A percentile compares a stretch with the other conserved stretches of the same genome.
phyloP scores from a whole-genome alignment of 1,140 invertebrate genomes.

The Eufriesea mexicana region DNA sequence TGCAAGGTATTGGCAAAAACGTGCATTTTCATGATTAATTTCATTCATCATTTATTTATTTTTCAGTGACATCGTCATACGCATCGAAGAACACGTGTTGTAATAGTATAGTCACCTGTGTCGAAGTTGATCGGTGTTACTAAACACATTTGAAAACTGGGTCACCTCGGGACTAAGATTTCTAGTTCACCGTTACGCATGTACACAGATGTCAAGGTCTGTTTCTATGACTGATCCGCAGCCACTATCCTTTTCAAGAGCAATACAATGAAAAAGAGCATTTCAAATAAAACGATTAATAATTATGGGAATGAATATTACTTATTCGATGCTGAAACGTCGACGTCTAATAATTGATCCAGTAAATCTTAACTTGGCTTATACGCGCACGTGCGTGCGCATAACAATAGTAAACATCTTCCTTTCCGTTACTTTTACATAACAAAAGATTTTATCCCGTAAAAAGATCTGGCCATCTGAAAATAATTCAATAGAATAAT shows the following conservation, averaged over 20 bases:
- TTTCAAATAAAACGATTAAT: not conserved
- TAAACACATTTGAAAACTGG: conserved; percentile 9
- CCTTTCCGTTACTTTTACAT: too few species aligned
- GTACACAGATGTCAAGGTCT: conserved; percentile 21
- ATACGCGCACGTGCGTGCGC: not conserved
- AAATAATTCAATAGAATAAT: too few species aligned
- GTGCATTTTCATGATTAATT: too few species aligned
- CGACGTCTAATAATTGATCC: not conserved
- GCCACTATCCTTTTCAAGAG: too few species aligned
- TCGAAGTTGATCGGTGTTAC: not conserved
- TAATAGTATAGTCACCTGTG: conserved; percentile 8
- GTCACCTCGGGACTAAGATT: conserved; percentile 16
- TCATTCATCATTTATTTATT: not conserved
- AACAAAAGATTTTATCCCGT: too few species aligned
- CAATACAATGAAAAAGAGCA: not conserved
- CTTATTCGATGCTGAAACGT: not conserved
- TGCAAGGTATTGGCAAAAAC: not conserved
- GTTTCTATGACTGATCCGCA: not conserved
- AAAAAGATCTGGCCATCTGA: too few species aligned
- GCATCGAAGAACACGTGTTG: not conserved
- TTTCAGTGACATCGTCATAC: too few species aligned
- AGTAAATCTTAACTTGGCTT: too few species aligned
- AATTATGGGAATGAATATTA: not conserved
- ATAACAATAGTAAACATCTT: too few species aligned
- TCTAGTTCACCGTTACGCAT: conserved; percentile 1